phyloP scores from a whole-genome alignment of 2,113 vertebrate species.

The Eclectus roratus region DNA sequence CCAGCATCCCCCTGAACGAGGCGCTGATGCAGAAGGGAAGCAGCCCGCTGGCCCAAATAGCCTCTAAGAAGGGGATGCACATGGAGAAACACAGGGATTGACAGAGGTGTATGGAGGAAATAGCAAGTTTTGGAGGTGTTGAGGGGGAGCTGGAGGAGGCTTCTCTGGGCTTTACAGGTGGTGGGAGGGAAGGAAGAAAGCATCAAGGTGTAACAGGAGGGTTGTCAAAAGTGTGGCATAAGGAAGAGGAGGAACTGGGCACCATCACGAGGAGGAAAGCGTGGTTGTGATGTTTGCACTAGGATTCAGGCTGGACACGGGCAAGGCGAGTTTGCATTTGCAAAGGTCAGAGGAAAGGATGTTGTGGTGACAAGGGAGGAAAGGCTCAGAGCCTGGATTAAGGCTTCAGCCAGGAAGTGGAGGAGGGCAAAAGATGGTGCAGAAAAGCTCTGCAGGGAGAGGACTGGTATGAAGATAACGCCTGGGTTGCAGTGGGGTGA shows the following conservation, averaged over 20 bases:
- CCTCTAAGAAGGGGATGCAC: background rate
- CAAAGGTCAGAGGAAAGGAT: background rate
- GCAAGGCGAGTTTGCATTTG: background rate
- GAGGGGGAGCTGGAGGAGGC: background rate
- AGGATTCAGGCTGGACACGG: rapidly evolving
- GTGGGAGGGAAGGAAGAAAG: background rate
- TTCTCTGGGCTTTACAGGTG: background rate
- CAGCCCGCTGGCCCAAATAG: background rate
- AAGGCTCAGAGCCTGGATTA: background rate
- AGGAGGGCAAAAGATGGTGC: background rate
- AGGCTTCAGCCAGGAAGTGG: background rate
- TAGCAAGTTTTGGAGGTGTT: background rate
- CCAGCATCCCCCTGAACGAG: rapidly evolving
- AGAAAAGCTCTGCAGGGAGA: background rate
- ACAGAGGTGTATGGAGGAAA: rapidly evolving
- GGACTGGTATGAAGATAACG: background rate
- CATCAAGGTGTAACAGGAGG: background rate
- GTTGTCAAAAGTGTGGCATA: rapidly evolving
- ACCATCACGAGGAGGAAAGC: background rate
- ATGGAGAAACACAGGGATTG: background rate
- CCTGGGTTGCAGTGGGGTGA: background rate
- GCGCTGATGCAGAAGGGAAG: background rate
- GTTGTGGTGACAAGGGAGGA: background rate
- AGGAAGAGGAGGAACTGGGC: background rate
- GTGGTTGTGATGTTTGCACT: background rate